phyloP scores from a whole-genome alignment of 1,140 invertebrate species.

The Pogonomyrmex barbatus region DNA sequence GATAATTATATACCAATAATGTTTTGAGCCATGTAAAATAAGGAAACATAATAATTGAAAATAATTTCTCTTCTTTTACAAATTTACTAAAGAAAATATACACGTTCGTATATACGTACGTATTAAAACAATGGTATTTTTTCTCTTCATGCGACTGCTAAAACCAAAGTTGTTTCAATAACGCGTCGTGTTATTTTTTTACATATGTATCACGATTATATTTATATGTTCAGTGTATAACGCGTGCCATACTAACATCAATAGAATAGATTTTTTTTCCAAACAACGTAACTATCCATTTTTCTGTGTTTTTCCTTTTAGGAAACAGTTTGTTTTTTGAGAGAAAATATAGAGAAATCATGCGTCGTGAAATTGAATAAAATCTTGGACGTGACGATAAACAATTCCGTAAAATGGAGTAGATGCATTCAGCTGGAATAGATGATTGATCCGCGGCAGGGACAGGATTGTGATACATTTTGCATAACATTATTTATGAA shows the following conservation, averaged over 20 bases:
- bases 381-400: not conserved
- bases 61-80: not conserved
- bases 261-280: constrained; percentile 3
- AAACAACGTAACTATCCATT: not conserved
- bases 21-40: not conserved
- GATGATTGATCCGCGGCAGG: not conserved
- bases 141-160: not conserved
- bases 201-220: not conserved
- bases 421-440: not conserved
- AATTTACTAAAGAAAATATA: not conserved
- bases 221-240: not conserved
- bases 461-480: not conserved
- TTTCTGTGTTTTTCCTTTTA: constrained; percentile 2
- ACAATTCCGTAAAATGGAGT: not conserved
- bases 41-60: not conserved
- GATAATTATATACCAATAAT: not conserved
- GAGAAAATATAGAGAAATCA: constrained; percentile 13
- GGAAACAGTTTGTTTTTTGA: constrained; percentile 2
- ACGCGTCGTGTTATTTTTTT: constrained; percentile 9
- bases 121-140: not conserved
- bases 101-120: not conserved
- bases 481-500: not conserved
- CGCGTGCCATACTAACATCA: not conserved
- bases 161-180: constrained; percentile 29
- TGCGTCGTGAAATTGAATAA: not conserved